Evolutionary conservation across 2,888 invertebrate genomes (phyloP).

Genomic region (Biston stratarius): DNA sequence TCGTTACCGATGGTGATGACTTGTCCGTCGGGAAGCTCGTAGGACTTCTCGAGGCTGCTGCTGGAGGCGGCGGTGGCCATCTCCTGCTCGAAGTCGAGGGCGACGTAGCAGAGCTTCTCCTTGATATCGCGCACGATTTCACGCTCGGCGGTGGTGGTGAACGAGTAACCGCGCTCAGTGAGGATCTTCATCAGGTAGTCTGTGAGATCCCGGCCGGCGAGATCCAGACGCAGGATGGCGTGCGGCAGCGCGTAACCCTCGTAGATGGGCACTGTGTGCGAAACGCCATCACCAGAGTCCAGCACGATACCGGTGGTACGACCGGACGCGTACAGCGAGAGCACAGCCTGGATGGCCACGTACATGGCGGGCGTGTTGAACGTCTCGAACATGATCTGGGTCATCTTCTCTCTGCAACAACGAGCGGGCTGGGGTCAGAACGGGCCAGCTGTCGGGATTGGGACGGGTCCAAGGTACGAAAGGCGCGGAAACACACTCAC

Average conservation of each 20-base stretch:
- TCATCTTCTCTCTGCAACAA: constrained; percentile 92
- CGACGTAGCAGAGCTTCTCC: constrained; percentile 96
- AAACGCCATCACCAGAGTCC: constrained; percentile 98
- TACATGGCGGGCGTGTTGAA: constrained; percentile 98
- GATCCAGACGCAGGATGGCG: constrained; percentile 96
- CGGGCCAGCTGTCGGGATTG: neutral
- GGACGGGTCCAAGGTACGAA: neutral
- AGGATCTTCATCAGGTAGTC: constrained; percentile 98
- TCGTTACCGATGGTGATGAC: constrained; percentile 98
- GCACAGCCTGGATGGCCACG: constrained; percentile 96
- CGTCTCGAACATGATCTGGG: constrained; percentile 96
- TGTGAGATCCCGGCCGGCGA: constrained; percentile 96
- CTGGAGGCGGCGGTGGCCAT: constrained; percentile 97
- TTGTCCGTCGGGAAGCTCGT: constrained; percentile 97
- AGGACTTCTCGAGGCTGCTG: constrained; percentile 97
- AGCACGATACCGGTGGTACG: constrained; percentile 98
- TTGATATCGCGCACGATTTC: constrained; percentile 98
- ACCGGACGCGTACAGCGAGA: constrained; percentile 97
- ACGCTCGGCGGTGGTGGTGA: constrained; percentile 96
- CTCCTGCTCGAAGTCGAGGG: constrained; percentile 95
- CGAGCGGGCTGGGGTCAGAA: constrained; percentile 42
- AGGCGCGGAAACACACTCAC: constrained; percentile 52
- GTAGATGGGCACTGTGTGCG: constrained; percentile 98
- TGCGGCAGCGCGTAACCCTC: constrained; percentile 97
- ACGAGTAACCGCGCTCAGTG: constrained; percentile 95